Evolutionary conservation across 2,888 invertebrate genomes (phyloP).

Genomic region (Apoda limacodes): DNA sequence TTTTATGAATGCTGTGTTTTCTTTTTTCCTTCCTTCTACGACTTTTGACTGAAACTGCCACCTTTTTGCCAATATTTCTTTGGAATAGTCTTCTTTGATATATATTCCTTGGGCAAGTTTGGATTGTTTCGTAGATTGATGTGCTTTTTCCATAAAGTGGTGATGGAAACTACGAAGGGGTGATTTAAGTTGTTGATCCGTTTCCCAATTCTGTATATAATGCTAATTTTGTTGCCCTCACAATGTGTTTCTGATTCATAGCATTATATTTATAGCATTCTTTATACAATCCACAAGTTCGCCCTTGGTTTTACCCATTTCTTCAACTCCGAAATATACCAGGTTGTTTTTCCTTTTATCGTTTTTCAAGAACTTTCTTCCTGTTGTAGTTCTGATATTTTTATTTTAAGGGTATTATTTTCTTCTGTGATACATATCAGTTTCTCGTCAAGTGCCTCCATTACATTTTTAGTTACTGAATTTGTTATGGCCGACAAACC

Average conservation of each 20-base stretch:
- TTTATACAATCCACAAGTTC: conserved; percentile 4
- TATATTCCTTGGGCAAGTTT: conserved; percentile 6
- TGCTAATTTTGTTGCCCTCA: conserved; percentile 8
- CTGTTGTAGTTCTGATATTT: too few relatives aligned
- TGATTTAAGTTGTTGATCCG: neutral
- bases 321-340: too few relatives aligned
- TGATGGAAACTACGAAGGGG: conserved; percentile 3
- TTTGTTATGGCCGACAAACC: too few relatives aligned
- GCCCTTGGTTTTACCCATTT: too few relatives aligned
- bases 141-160: conserved; percentile 8
- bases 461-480: too few relatives aligned
- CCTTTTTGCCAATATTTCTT: conserved; percentile 10
- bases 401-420: too few relatives aligned
- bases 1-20: conserved; percentile 9
- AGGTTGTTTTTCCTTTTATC: too few relatives aligned
- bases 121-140: conserved; percentile 7
- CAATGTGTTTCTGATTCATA: conserved; percentile 2
- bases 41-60: conserved; percentile 7
- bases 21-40: conserved; percentile 9
- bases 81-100: conserved; percentile 12
- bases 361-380: too few relatives aligned
- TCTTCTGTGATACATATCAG: too few relatives aligned
- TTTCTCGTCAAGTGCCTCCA: too few relatives aligned
- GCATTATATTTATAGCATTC: conserved; percentile 2
- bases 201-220: conserved; percentile 7